Conservation (phyloP, 2,888 invertebrate genomes). For the Petrophora chlorosata region DNA sequence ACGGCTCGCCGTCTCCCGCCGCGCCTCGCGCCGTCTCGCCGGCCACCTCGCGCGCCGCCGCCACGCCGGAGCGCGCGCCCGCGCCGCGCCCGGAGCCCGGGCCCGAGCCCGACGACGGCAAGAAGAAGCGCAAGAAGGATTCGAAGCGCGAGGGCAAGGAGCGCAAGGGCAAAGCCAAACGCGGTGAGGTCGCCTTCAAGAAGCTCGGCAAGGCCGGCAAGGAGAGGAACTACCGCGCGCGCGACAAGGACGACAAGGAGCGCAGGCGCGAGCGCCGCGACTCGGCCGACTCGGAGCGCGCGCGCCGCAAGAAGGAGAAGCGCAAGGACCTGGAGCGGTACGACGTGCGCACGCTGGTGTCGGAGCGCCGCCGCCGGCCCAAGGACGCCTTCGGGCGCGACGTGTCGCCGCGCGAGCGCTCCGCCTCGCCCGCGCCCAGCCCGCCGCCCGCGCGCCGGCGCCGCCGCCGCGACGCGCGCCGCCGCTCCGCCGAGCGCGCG, state of each 20-base stretch:
- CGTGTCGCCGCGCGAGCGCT: slow-evolving; percentile 68
- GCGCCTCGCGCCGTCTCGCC: slow-evolving; percentile 64
- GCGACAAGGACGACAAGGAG: slow-evolving; percentile 63
- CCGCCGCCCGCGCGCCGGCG: slow-evolving; percentile 34
- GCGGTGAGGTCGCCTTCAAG: slow-evolving; percentile 86
- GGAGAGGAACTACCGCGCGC: slow-evolving; percentile 89
- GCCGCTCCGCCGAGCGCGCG: slow-evolving; percentile 46
- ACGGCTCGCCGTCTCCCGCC: slow-evolving; percentile 73
- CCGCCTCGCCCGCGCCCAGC: slow-evolving; percentile 34
- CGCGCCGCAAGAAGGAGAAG: slow-evolving; percentile 78
- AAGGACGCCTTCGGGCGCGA: slow-evolving; percentile 93
- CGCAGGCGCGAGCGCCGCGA: slow-evolving; percentile 42
- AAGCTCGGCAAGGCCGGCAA: slow-evolving; percentile 87
- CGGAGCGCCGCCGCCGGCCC: slow-evolving; percentile 85
- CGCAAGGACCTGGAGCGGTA: slow-evolving; percentile 92
- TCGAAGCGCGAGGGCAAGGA: slow-evolving; percentile 77
- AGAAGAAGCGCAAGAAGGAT: slow-evolving; percentile 81
- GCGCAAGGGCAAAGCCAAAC: slow-evolving; percentile 65
- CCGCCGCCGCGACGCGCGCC: slow-evolving; percentile 45
- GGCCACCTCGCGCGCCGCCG: slow-evolving; percentile 62
- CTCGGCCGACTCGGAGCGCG: slow-evolving; percentile 50
- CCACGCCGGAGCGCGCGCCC: slow-evolving; percentile 59
- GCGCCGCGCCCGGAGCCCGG: slow-evolving; percentile 67
- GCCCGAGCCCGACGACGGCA: slow-evolving; percentile 51
- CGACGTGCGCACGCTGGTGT: slow-evolving; percentile 91